phyloP scores from a whole-genome alignment of 2,888 invertebrate genomes.

The Dryobotodes eremita region DNA sequence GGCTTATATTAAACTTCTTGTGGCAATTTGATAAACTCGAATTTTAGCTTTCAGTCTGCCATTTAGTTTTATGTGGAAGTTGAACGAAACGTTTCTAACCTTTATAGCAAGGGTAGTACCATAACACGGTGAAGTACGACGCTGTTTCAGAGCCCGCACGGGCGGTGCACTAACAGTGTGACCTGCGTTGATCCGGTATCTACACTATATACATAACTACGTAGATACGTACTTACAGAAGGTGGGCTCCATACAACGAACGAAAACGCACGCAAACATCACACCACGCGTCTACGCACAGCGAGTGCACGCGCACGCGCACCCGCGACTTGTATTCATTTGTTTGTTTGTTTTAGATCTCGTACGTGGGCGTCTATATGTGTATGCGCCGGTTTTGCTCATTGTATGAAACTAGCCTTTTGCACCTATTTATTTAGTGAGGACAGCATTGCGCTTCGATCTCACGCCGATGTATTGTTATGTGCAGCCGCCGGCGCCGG shows the following conservation, averaged over 20 bases:
- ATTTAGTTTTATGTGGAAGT: slow-evolving; percentile 35
- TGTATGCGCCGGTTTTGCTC: no score
- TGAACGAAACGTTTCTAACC: not conserved
- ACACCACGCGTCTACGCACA: not conserved
- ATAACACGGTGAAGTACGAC: slow-evolving; percentile 8
- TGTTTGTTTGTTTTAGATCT: not conserved
- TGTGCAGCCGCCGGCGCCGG: not conserved
- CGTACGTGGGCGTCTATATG: not conserved
- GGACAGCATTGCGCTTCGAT: not conserved
- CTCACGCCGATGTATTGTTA: not conserved
- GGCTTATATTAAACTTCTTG: not conserved
- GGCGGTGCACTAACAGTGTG: not conserved
- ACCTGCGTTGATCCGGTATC: not conserved
- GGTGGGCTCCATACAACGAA: not conserved
- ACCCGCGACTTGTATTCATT: not conserved
- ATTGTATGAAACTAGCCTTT: not conserved
- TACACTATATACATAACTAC: not conserved
- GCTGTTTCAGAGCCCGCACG: not conserved
- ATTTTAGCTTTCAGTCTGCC: slow-evolving; percentile 23
- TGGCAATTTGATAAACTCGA: slow-evolving; percentile 35
- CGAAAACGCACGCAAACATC: not conserved
- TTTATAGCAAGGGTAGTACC: not conserved
- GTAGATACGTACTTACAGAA: not conserved
- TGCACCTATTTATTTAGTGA: not conserved
- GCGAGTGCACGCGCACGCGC: not conserved